Conservation (phyloP, 2,113 vertebrate species). For the Tichodroma muraria region DNA sequence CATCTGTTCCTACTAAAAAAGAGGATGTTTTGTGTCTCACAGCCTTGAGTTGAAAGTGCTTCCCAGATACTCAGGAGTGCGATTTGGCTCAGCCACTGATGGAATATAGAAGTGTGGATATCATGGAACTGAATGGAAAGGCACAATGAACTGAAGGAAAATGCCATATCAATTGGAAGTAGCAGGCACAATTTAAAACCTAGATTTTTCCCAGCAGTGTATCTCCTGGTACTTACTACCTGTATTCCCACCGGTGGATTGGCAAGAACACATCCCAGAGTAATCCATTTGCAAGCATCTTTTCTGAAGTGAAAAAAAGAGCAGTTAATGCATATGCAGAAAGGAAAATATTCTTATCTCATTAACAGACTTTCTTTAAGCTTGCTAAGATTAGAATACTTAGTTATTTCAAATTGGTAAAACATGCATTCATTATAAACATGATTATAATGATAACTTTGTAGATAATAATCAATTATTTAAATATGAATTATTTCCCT, state of each 20-base stretch:
- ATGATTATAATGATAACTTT: slow-evolving; percentile 68
- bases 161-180: neutral
- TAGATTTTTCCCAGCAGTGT: neutral
- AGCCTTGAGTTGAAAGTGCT: neutral
- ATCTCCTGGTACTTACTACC: neutral
- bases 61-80: neutral
- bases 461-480: slow-evolving; percentile 70
- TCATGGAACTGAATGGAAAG: neutral
- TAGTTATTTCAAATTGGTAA: slow-evolving; percentile 66
- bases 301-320: slow-evolving; percentile 26
- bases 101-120: neutral
- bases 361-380: slow-evolving; percentile 64
- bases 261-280: neutral
- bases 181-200: neutral
- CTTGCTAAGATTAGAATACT: slow-evolving; percentile 65
- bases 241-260: neutral
- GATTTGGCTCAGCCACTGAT: neutral
- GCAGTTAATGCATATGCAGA: slow-evolving; percentile 58
- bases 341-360: slow-evolving; percentile 62
- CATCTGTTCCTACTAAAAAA: neutral
- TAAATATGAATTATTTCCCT: slow-evolving; percentile 67
- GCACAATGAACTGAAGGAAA: neutral
- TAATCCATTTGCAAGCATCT: slow-evolving; percentile 22
- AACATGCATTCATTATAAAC: slow-evolving; percentile 68
- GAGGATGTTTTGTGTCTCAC: neutral